Evolutionary conservation across 1,140 invertebrate species (phyloP).

Genomic region (Drosophila oshimai): DNA sequence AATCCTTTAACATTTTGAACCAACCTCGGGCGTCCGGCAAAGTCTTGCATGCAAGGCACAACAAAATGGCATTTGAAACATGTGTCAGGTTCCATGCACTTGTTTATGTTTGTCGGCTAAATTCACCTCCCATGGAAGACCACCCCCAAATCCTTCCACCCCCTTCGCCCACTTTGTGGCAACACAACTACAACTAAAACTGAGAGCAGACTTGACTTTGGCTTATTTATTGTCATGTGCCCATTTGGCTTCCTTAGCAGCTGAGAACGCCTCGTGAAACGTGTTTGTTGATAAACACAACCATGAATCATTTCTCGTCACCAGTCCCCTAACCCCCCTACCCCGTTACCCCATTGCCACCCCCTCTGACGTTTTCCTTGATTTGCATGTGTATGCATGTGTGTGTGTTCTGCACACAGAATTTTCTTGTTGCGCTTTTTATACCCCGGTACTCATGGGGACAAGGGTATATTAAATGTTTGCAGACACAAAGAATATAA

Average conservation of each 20-base stretch:
- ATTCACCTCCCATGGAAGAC: not conserved
- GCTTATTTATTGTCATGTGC: conserved; percentile 64
- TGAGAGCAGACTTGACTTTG: conserved; percentile 48
- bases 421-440: conserved; percentile 72
- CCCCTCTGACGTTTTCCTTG: conserved; percentile 46
- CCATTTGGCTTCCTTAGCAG: conserved; percentile 62
- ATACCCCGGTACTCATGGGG: not conserved
- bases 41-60: conserved; percentile 12
- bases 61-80: conserved; percentile 69
- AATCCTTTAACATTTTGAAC: not conserved
- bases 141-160: not conserved
- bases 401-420: conserved; percentile 29
- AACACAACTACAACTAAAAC: conserved; percentile 17
- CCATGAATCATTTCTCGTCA: conserved; percentile 76
- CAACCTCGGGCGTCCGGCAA: not conserved
- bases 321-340: not conserved
- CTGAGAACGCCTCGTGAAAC: conserved; percentile 62
- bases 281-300: conserved; percentile 78
- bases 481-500: too few relatives aligned
- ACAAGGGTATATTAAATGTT: not conserved
- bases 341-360: not conserved
- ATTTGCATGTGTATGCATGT: conserved; percentile 59
- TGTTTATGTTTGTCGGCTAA: conserved; percentile 53
- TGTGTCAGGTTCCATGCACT: conserved; percentile 73
- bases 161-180: not conserved